Conservation (phyloP, 1,140 invertebrate genomes). For the Ceratitis capitata region DNA sequence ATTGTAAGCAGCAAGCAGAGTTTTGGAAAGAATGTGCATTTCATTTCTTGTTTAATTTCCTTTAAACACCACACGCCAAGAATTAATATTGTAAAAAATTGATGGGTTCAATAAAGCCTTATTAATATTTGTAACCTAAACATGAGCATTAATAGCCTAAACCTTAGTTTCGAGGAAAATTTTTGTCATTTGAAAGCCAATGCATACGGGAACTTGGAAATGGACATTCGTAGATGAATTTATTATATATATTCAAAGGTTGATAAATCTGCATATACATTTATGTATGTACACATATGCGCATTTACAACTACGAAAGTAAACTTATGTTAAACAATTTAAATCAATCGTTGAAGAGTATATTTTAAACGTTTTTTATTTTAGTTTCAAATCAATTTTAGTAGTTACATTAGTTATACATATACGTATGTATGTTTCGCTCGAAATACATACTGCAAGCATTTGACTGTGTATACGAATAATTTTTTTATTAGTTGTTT, state of each 20-base stretch:
- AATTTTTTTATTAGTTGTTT: not conserved
- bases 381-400: not conserved
- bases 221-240: no score
- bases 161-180: no score
- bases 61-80: no score
- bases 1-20: no score
- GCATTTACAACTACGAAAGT: not conserved
- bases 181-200: no score
- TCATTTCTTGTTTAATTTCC: no score
- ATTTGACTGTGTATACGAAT: not conserved
- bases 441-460: not conserved
- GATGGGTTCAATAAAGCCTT: no score
- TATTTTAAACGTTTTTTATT: not conserved
- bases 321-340: not conserved
- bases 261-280: not conserved
- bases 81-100: no score
- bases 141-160: no score
- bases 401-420: not conserved
- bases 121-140: no score
- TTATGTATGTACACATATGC: not conserved
- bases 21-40: no score
- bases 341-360: not conserved
- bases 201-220: no score
- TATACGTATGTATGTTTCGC: not conserved
- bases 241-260: not conserved